These are phyloP conservation scores for Lucilia cuprina DNA, from an alignment of 1,140 invertebrate genomes.

Conservation along the genomic window DNA sequence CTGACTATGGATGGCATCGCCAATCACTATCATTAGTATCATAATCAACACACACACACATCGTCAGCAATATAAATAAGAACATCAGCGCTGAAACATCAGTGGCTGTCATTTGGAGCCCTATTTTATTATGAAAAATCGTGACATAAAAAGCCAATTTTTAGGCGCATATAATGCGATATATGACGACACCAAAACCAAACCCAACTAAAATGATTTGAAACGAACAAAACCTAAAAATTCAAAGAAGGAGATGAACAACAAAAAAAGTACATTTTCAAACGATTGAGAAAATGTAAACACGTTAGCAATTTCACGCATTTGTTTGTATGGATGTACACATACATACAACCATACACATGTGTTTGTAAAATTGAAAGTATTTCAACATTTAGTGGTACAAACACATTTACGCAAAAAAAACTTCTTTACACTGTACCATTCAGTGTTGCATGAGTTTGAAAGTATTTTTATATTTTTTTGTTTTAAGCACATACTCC, in stretches of 20 bases:
- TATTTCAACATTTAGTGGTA: background rate
- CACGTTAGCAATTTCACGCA: slow-evolving; percentile 23
- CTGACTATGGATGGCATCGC: background rate
- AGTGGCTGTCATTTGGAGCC: slow-evolving; percentile 19
- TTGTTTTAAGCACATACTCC: background rate
- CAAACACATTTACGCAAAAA: background rate
- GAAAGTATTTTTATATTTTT: background rate
- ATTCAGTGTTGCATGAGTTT: background rate
- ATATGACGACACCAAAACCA: background rate
- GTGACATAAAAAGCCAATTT: slow-evolving; percentile 33
- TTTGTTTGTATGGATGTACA: background rate
- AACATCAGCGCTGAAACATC: background rate
- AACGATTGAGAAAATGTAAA: slow-evolving; percentile 4
- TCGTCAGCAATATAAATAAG: background rate
- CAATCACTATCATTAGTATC: background rate
- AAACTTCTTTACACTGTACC: background rate
- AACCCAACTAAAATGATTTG: background rate
- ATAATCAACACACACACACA: background rate
- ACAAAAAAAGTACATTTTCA: background rate
- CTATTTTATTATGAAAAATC: slow-evolving; percentile 23
- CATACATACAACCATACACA: too few species aligned
- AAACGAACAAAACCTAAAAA: background rate
- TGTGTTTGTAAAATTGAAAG: slow-evolving; percentile 15
- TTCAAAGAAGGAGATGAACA: background rate
- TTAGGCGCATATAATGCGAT: slow-evolving; percentile 29